Base-by-base conservation (phyloP, 2,113 vertebrate species). In the Cavia porcellus region DNA sequence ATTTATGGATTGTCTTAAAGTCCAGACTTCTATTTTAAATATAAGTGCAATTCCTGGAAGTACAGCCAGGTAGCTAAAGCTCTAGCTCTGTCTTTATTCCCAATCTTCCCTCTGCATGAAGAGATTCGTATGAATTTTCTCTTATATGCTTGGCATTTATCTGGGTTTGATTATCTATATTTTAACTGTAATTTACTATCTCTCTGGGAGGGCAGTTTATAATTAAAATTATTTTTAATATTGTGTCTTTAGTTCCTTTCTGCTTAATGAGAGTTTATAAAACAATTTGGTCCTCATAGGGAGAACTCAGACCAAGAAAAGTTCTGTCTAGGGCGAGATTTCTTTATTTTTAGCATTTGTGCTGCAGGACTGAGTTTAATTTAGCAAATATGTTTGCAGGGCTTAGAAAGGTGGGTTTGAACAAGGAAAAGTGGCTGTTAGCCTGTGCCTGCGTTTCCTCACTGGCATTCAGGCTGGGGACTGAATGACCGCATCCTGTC, bases 141-240 rank as follows among this genome's bases (percentile, higher is more conserved):
- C 28, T 42, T 50, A 64, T 9, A 17, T 75, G 59, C 7, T 55
- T n/a, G 7, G 35, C 38, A 17, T n/a, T 74, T 84, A 28, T 50
- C 24, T 6, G 3, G 52, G 5, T 84, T 66, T 32, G 20, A 50
- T 92, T 90, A 72, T 80, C 50, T 96, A 10, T 42, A 22, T 61
- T 90, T 95, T 94, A 61, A 55, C 77, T 83, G 13, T 80, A 84
- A 89, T 57, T 89, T 55, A 90, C 72, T 75, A 66, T 93, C 45
- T 72, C 66, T 81, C 55, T 79, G 70, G 70, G 81, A 96, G 75
- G 66, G 55, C 22, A 85, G 52, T 64, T 74, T 96, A 22, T 96
- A 92, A 96, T 96, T 96, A 95, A 92, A 96, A 95, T 85, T 59
- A 86, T 22, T 22, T 86, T 81, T 94, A 82, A 98, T 94, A 89